These are phyloP conservation scores for Corydoras maculifer DNA, from an alignment of 2,113 vertebrate species.

Conservation along the genomic window DNA sequence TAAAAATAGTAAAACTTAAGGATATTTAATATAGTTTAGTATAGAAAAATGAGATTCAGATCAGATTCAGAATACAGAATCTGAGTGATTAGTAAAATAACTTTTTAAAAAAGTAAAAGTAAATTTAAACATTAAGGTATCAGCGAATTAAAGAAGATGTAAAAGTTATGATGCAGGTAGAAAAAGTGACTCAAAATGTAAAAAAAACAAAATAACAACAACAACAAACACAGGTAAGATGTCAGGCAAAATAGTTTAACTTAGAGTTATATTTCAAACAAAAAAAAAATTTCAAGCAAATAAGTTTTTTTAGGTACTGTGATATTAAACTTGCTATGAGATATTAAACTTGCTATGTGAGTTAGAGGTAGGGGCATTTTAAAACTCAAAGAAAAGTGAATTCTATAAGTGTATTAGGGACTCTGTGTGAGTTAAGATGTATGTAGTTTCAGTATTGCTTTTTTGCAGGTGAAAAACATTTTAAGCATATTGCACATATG, in stretches of 20 bases:
- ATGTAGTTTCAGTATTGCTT: conserved; percentile 23
- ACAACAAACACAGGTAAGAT: conserved; percentile 4
- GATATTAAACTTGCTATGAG: conserved; percentile 20
- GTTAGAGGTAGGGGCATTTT: conserved; percentile 2
- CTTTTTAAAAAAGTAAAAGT: no score
- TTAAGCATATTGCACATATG: conserved; percentile 40
- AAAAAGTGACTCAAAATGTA: background rate
- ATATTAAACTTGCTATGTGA: conserved; percentile 19
- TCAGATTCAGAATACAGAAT: no score
- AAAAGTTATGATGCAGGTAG: background rate
- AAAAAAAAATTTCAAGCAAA: conserved; percentile 5
- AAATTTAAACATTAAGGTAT: no score
- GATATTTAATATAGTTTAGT: no score
- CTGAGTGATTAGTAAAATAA: no score
- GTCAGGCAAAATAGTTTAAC: conserved; percentile 18
- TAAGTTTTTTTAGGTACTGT: conserved; percentile 5
- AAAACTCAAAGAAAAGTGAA: conserved; percentile 4
- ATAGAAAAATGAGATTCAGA: no score
- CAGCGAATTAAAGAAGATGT: background rate
- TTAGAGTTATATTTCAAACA: no score
- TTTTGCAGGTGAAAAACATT: conserved; percentile 35
- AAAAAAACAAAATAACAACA: conserved; percentile 11
- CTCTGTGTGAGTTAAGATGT: conserved; percentile 26
- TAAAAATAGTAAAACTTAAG: no score
- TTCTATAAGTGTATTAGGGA: background rate